Conservation (phyloP, 2,797 vertebrate genomes). For the Pangasius mekongensis region DNA sequence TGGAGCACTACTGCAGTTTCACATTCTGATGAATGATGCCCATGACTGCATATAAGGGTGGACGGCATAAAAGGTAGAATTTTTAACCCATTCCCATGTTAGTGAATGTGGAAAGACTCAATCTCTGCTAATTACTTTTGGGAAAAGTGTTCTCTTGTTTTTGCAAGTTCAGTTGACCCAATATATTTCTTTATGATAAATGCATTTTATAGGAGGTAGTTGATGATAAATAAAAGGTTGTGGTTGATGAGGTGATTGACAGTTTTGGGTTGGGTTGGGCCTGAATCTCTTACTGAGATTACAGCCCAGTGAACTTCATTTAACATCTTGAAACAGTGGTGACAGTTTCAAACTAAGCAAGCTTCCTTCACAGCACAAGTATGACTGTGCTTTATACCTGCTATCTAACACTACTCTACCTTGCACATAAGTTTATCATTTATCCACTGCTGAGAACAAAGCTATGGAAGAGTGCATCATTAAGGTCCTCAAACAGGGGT, state of each 20-base stretch:
- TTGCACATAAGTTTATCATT: neutral
- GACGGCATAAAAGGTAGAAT: neutral
- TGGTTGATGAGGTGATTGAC: neutral
- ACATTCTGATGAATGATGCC: neutral
- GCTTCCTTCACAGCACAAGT: too few relatives aligned
- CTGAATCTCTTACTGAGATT: neutral
- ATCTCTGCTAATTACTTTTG: neutral
- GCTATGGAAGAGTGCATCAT: neutral
- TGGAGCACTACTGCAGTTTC: slow-evolving; percentile 61
- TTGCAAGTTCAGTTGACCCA: neutral
- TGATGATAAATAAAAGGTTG: too few relatives aligned
- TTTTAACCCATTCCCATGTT: neutral
- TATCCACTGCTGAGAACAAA: neutral
- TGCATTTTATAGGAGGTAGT: neutral
- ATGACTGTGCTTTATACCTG: neutral
- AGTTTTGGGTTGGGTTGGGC: too few relatives aligned
- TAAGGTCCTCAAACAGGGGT: neutral
- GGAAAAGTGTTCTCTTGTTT: neutral
- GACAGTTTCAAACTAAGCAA: neutral
- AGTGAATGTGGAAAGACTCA: neutral
- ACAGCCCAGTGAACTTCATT: neutral
- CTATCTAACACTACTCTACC: neutral
- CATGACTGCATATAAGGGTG: neutral
- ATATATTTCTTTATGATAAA: neutral
- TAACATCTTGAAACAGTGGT: neutral